Evolutionary conservation across 2,888 invertebrate species (phyloP).

Genomic region (Nemapogon koenigi): DNA sequence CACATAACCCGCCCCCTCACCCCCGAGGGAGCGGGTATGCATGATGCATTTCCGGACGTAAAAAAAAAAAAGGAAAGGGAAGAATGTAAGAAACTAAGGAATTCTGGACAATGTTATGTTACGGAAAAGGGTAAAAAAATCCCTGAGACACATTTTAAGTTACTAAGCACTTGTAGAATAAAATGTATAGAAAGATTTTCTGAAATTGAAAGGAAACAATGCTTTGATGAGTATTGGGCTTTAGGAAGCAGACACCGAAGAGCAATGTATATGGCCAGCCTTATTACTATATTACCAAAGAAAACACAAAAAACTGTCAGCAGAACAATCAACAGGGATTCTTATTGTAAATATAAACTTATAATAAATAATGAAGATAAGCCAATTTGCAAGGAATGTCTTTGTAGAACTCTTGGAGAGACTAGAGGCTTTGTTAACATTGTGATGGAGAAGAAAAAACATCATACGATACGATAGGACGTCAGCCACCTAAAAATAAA

Average conservation of each 20-base stretch:
- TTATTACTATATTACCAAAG: constrained; percentile 11
- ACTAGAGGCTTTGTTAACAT: constrained; percentile 12
- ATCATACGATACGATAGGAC: no score
- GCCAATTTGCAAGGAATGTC: constrained; percentile 12
- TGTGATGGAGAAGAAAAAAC: constrained; percentile 9
- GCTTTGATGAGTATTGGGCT: constrained; percentile 8
- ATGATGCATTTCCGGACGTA: no score
- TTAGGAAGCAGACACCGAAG: constrained; percentile 2
- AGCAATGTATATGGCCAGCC: neutral
- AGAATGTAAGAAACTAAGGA: no score
- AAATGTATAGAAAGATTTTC: no score
- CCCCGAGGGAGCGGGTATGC: no score
- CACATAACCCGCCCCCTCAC: no score
- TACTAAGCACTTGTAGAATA: no score
- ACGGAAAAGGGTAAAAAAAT: no score
- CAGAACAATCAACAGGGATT: constrained; percentile 10
- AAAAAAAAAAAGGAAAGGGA: no score
- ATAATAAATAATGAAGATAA: constrained; percentile 7
- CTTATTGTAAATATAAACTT: constrained; percentile 10
- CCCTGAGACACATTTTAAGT: no score
- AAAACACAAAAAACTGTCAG: constrained; percentile 12
- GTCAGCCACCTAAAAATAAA: no score
- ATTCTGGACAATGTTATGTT: no score
- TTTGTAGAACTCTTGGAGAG: constrained; percentile 12
- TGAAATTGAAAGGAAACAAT: constrained; percentile 10